Base-by-base conservation (phyloP, 2,888 invertebrate species). In the Stenodema calcarata region DNA sequence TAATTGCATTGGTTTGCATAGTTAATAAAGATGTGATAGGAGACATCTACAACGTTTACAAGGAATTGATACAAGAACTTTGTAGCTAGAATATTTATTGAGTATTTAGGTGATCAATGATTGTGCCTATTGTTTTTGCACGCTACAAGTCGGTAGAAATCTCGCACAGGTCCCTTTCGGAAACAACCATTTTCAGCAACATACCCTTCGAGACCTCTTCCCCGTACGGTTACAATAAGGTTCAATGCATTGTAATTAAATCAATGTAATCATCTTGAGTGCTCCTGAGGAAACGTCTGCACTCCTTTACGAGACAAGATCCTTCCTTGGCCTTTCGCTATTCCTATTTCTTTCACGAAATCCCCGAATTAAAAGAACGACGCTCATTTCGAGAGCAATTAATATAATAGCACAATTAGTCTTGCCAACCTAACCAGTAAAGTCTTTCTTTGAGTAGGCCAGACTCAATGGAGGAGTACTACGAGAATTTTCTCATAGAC, bases 361-460 rank as follows among this genome's bases (percentile, higher is more conserved):
- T 23, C 27, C 62, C 18, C 23, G 62, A 62, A 62, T 27, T 44
- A 44, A 78, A 78, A 23, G 42, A 27, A 27, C 18, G 78, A 35
- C 41, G 41, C 76, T 76, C 6, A 78, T 78, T 78, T 44, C 11
- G 44, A 44, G 78, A 44, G 78, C 78, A 78, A 44, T 78, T 44
- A 44, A 78, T 78, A 14, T 78, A 44, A 78, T 78, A 44, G 78
- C 7, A 41, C 23, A 42, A 78, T 78, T 78, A 42, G 44, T 44
- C 44, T 23, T 12, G 18, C 23, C 23, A 44, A 44, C 23, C 35
- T 76, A 16, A 30, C 30, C 30, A 7, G 2, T 54, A 18, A 3
- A 76, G 1, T 18, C 41, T 35, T 35, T 41, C 42, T 23, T 42
- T 42, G 42, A 42, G 41, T 42, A 42, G 76, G 6, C 16, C 11